phyloP scores from a whole-genome alignment of 2,113 vertebrate genomes.

The Montifringilla adamsi region DNA sequence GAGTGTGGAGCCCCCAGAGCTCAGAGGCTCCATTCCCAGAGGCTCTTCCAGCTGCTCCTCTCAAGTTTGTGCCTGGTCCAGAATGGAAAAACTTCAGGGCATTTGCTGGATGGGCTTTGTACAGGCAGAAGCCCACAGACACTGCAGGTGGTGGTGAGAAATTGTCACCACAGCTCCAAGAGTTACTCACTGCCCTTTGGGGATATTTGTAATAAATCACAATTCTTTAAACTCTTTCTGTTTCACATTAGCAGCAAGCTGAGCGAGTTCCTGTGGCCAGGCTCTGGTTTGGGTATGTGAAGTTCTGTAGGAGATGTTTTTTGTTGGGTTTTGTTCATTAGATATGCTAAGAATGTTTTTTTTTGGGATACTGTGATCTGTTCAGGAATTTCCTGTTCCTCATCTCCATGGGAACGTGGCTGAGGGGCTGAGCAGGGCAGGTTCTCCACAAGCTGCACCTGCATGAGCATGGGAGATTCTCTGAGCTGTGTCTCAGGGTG shows the following conservation, averaged over 20 bases:
- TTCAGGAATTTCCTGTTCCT: neutral
- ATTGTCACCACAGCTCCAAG: neutral
- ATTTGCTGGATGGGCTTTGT: fast-evolving
- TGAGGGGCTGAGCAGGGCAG: neutral
- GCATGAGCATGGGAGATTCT: neutral
- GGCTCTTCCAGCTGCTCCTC: neutral
- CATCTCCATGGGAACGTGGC: neutral
- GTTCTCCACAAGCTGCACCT: neutral
- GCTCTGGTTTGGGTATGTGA: fast-evolving
- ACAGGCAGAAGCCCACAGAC: fast-evolving
- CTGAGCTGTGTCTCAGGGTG: neutral
- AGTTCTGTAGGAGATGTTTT: neutral
- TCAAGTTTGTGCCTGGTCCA: neutral
- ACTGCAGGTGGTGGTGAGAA: neutral
- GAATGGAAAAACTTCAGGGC: neutral
- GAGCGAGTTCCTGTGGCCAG: neutral
- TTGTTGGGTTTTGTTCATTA: neutral
- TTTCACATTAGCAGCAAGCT: neutral
- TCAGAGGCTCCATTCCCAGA: neutral
- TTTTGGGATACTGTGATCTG: neutral
- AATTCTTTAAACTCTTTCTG: neutral
- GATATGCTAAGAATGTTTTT: neutral
- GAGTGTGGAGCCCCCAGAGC: neutral
- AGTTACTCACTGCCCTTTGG: neutral
- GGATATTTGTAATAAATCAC: neutral